These are phyloP conservation scores for Burhinus bistriatus DNA, from an alignment of 2,113 vertebrate genomes.

Conservation along the genomic window DNA sequence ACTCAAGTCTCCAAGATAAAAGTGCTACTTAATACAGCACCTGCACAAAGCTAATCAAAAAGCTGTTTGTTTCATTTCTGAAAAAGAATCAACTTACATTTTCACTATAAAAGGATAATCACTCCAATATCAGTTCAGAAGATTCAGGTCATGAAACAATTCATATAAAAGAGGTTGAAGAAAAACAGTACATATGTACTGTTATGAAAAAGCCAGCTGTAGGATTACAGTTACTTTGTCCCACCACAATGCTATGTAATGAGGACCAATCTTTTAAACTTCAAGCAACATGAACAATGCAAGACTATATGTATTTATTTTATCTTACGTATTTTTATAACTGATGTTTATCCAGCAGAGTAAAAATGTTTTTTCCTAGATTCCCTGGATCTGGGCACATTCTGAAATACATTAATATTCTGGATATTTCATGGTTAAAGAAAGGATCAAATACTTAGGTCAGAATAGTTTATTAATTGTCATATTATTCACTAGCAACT, in stretches of 20 bases:
- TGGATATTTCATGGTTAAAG: background rate
- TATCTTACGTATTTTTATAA: background rate
- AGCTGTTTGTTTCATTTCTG: background rate
- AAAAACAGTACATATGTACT: background rate
- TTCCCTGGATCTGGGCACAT: background rate
- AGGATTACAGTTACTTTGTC: background rate
- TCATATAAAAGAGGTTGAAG: background rate
- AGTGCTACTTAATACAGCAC: background rate
- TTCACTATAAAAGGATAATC: background rate
- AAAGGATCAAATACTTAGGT: background rate
- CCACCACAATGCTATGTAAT: background rate
- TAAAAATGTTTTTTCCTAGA: background rate
- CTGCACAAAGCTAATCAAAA: background rate
- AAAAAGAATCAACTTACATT: background rate
- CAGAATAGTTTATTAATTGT: background rate
- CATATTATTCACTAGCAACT: background rate
- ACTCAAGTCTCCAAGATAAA: background rate
- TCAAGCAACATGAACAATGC: background rate
- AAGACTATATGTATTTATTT: background rate
- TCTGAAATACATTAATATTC: background rate
- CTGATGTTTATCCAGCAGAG: background rate
- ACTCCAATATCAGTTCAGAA: background rate
- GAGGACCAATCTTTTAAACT: background rate
- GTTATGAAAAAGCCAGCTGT: background rate
- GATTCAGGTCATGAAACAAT: background rate